These are phyloP conservation scores for Calephelis perditalis DNA, from an alignment of 2,888 invertebrate genomes.

Conservation along the genomic window DNA sequence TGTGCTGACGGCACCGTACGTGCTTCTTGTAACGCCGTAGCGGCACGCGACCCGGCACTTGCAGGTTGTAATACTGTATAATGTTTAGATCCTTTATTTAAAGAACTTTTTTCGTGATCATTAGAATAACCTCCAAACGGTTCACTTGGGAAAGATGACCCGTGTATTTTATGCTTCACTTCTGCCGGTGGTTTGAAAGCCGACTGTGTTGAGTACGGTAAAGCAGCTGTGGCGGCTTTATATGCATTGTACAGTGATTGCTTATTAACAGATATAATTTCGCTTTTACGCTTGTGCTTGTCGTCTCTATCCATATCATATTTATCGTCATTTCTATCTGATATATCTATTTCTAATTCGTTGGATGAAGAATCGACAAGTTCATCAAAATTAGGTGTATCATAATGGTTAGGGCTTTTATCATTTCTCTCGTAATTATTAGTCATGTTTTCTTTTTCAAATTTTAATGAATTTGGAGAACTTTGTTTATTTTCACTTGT, in stretches of 20 bases:
- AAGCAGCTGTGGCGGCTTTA: constrained; percentile 72
- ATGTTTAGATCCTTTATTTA: constrained; percentile 82
- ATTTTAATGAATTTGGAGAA: constrained; percentile 28
- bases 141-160: constrained; percentile 76
- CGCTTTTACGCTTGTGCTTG: constrained; percentile 65
- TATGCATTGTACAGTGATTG: constrained; percentile 77
- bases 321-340: constrained; percentile 82
- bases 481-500: constrained; percentile 43
- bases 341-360: constrained; percentile 88
- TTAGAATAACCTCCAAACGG: constrained; percentile 86
- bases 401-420: constrained; percentile 80
- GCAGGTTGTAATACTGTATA: constrained; percentile 93
- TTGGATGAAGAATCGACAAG: constrained; percentile 87
- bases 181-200: constrained; percentile 89
- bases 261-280: constrained; percentile 67
- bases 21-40: constrained; percentile 88
- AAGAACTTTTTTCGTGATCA: constrained; percentile 61
- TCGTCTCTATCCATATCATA: constrained; percentile 78
- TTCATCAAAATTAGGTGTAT: constrained; percentile 86
- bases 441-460: constrained; percentile 51
- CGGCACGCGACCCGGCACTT: constrained; percentile 87
- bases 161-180: constrained; percentile 75
- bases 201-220: constrained; percentile 86
- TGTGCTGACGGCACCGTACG: constrained; percentile 73
- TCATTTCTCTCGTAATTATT: constrained; percentile 63